Evolutionary conservation across 1,140 invertebrate species (phyloP), one percentile per base, ranked within the genome.

Genomic region (Arctopsyche grandis): DNA sequence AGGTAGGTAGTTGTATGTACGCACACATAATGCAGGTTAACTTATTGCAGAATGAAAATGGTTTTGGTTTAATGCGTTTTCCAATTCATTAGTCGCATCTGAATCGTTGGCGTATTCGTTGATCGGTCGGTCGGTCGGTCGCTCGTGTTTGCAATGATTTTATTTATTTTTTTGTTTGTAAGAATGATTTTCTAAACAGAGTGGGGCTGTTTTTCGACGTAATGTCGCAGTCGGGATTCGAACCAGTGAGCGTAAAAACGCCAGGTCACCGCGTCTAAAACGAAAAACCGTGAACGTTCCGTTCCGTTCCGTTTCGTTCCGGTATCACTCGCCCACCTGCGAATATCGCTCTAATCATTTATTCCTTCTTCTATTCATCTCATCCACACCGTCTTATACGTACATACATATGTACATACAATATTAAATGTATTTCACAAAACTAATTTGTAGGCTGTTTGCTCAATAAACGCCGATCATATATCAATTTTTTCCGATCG

Each of bases 231-330:
- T 38, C 73, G 46, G 73, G 73, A 75, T 75, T 26, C 73, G 44
- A 75, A 48, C 73, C 73, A 75, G 12, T 75, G 73, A 75, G 73
- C 73, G 73, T 75, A 75, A 75, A 75, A 75, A 56, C 52, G 52
- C 73, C 43, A 58, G 73, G 73, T 60, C 73, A 60, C 52, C 73
- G 26, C 52, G 22, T 56, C 43, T 12, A 38, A 38, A 60, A 56
- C 46, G 9, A 16, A 58, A 56, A 60, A 75, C 46, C 52, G 73
- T 75, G 73, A 71, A 71, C n/a, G 69, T 71, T n/a, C n/a, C n/a
- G n/a, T n/a, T n/a, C n/a, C n/a, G n/a, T n/a, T n/a, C n/a, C n/a
- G n/a, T n/a, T n/a, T n/a, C n/a, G n/a, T n/a, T 71, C 44, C 44
- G 69, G 29, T 71, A 38, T 71, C 10, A 38, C 69, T 71, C 12